These are phyloP conservation scores for Loris lydekkerianus DNA, from an alignment of 2,797 vertebrate species.

Conservation along the genomic window DNA sequence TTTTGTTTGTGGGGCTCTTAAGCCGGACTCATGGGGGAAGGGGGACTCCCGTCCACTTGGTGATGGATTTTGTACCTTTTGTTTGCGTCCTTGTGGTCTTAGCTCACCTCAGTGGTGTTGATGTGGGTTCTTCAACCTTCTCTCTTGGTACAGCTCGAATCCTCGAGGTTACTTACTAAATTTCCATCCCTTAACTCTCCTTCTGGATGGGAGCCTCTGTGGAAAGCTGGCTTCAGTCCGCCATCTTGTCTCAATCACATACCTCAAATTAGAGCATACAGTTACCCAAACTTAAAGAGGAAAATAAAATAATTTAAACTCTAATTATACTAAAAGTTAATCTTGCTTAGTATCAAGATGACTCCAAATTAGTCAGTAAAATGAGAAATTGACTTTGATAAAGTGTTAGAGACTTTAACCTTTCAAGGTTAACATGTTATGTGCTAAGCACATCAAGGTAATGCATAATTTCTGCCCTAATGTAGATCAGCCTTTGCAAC, in stretches of 20 bases:
- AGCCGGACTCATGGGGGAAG: too few relatives aligned
- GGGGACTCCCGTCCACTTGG: too few relatives aligned
- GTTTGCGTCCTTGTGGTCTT: too few relatives aligned
- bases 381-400: slow-evolving; percentile 12
- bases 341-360: not conserved
- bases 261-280: not conserved
- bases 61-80: too few relatives aligned
- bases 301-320: slow-evolving; percentile 52
- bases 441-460: not conserved
- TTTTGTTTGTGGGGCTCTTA: too few relatives aligned
- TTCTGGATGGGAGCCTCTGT: too few relatives aligned
- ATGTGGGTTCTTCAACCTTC: too few relatives aligned
- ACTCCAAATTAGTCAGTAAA: not conserved
- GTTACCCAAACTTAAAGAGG: not conserved
- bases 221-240: too few relatives aligned
- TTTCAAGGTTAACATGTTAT: not conserved
- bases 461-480: not conserved
- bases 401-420: not conserved
- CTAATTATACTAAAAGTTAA: not conserved
- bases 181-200: too few relatives aligned
- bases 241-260: not conserved
- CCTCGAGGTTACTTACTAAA: too few relatives aligned
- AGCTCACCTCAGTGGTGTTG: too few relatives aligned
- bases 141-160: too few relatives aligned
- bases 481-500: not conserved